These are phyloP conservation scores for Bufo gargarizans DNA, from an alignment of 2,113 vertebrate species.

Conservation along the genomic window DNA sequence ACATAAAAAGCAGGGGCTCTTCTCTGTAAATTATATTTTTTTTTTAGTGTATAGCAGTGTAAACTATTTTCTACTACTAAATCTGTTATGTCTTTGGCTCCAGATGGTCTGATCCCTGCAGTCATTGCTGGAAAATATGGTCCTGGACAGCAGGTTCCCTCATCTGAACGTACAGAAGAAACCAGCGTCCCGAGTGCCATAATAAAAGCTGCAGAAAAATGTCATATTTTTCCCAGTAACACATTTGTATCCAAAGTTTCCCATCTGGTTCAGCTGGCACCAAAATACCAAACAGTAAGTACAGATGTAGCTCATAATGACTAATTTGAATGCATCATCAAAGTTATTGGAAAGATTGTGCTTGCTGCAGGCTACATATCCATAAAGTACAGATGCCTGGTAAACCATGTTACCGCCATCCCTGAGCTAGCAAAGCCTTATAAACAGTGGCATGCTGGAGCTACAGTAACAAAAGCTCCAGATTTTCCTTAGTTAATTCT, in stretches of 20 bases:
- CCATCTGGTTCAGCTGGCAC: slow-evolving; percentile 52
- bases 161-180: slow-evolving; percentile 52
- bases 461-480: background rate
- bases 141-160: slow-evolving; percentile 50
- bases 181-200: slow-evolving; percentile 51
- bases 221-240: slow-evolving; percentile 59
- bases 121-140: slow-evolving; percentile 56
- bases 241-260: slow-evolving; percentile 59
- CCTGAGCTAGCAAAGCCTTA: slow-evolving; percentile 2
- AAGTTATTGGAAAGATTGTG: slow-evolving; percentile 62
- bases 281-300: slow-evolving; percentile 55
- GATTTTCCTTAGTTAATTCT: background rate
- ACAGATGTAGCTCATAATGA: slow-evolving; percentile 56
- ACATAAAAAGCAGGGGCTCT: slow-evolving; percentile 8
- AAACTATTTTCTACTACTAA: slow-evolving; percentile 49
- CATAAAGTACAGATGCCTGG: slow-evolving; percentile 32
- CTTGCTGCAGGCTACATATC: slow-evolving; percentile 62
- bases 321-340: slow-evolving; percentile 63
- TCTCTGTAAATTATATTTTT: slow-evolving; percentile 35
- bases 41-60: slow-evolving; percentile 32
- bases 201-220: slow-evolving; percentile 53
- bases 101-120: slow-evolving; percentile 57
- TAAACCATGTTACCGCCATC: background rate
- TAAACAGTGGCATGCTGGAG: background rate
- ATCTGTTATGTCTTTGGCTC: slow-evolving; percentile 57